phyloP scores from a whole-genome alignment of 1,140 invertebrate genomes.

The Orchesella cincta region DNA sequence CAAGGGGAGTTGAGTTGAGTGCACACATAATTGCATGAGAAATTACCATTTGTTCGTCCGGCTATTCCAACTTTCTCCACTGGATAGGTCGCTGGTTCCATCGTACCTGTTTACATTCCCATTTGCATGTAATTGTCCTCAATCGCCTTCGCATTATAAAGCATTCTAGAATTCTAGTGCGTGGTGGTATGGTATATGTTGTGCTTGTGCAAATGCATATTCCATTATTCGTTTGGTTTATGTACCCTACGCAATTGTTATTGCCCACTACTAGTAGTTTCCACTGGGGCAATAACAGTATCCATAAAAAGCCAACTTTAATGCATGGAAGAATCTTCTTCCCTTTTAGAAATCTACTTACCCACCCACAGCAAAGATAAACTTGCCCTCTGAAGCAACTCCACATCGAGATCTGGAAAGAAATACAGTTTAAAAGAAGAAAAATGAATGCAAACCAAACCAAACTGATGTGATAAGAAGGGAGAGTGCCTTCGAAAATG shows the following conservation, averaged over 20 bases:
- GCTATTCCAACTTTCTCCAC: conserved; percentile 69
- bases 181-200: conserved; percentile 1
- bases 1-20: not conserved
- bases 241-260: too few relatives aligned
- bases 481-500: too few relatives aligned
- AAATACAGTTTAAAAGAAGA: not conserved
- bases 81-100: conserved; percentile 67
- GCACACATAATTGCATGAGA: conserved; percentile 2
- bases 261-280: too few relatives aligned
- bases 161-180: too few relatives aligned
- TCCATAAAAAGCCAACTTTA: conserved; percentile 16
- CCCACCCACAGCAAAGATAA: conserved; percentile 68
- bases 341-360: conserved; percentile 52
- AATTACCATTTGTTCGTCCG: conserved; percentile 62
- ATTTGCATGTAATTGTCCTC: conserved; percentile 15
- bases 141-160: too few relatives aligned
- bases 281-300: conserved; percentile 1
- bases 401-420: conserved; percentile 63
- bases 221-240: not conserved
- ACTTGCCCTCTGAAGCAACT: conserved; percentile 63
- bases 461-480: too few relatives aligned
- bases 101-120: conserved; percentile 61
- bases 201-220: not conserved
- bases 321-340: too few relatives aligned
- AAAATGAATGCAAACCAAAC: conserved; percentile 21